Evolutionary conservation across 2,113 vertebrate genomes (phyloP).

Genomic region (Poeciliopsis prolifica): DNA sequence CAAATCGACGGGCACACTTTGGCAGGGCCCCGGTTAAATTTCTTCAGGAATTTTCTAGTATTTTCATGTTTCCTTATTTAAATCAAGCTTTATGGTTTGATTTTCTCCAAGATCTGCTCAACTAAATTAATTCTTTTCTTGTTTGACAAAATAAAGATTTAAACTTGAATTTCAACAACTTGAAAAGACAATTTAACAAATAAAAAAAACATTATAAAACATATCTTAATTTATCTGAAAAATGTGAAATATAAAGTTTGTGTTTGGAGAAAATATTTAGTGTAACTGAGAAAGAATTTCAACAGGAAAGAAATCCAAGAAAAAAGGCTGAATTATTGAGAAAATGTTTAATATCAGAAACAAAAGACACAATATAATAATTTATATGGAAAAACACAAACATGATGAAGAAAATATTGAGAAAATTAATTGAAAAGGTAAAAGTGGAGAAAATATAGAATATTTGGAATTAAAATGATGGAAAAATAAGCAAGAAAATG

Average conservation of each 20-base stretch:
- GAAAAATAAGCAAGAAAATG: background rate
- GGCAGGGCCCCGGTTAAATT: too few species aligned
- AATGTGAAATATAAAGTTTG: background rate
- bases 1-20: too few species aligned
- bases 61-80: too few species aligned
- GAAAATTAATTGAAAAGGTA: background rate
- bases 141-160: too few species aligned
- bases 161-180: too few species aligned
- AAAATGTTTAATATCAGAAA: slow-evolving; percentile 1
- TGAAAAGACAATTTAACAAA: background rate
- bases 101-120: too few species aligned
- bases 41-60: too few species aligned
- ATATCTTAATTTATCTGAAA: background rate
- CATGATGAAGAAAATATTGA: background rate
- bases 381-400: background rate
- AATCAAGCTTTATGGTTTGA: too few species aligned
- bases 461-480: background rate
- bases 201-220: background rate
- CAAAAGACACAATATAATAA: background rate
- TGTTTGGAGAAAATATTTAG: background rate
- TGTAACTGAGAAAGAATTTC: background rate
- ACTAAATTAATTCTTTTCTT: too few species aligned
- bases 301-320: background rate
- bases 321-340: background rate
- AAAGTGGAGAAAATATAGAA: background rate